Conservation (phyloP, 2,113 vertebrate species). For the Menidia beryllina region DNA sequence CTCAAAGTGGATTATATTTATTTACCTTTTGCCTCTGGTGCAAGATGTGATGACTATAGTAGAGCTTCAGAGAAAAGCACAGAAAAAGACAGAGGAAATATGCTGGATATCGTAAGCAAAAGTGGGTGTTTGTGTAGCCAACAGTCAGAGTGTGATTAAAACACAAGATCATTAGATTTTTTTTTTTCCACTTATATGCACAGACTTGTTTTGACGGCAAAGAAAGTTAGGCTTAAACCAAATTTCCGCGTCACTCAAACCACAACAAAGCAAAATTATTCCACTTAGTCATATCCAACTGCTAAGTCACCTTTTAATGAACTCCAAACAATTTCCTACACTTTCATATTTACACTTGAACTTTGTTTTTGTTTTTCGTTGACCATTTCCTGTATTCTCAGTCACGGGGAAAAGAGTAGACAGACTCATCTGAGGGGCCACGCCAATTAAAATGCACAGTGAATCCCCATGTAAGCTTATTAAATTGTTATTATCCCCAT, state of each 20-base stretch:
- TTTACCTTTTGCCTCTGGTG: no score
- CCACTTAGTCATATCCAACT: not conserved
- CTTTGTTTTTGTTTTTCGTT: slow-evolving; percentile 36
- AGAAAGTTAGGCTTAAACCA: not conserved
- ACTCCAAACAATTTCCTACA: not conserved
- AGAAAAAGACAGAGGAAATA: no score
- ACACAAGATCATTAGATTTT: not conserved
- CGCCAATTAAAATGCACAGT: slow-evolving; percentile 61
- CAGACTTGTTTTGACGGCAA: not conserved
- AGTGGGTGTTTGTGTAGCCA: not conserved
- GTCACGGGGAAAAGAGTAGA: slow-evolving; percentile 18
- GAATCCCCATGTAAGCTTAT: slow-evolving; percentile 69
- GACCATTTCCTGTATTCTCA: slow-evolving; percentile 32
- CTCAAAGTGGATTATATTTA: not conserved
- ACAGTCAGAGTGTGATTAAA: not conserved
- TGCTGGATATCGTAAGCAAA: no score
- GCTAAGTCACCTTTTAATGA: not conserved
- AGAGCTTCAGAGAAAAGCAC: no score
- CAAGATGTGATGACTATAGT: no score
- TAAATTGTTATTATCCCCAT: slow-evolving; percentile 72
- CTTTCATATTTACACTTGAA: slow-evolving; percentile 23
- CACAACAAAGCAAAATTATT: not conserved
- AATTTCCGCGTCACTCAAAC: slow-evolving; percentile 1
- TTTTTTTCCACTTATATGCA: slow-evolving; percentile 2
- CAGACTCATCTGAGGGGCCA: slow-evolving; percentile 29